Base-by-base conservation (phyloP, 2,113 vertebrate species). In the Nibea coibor region DNA sequence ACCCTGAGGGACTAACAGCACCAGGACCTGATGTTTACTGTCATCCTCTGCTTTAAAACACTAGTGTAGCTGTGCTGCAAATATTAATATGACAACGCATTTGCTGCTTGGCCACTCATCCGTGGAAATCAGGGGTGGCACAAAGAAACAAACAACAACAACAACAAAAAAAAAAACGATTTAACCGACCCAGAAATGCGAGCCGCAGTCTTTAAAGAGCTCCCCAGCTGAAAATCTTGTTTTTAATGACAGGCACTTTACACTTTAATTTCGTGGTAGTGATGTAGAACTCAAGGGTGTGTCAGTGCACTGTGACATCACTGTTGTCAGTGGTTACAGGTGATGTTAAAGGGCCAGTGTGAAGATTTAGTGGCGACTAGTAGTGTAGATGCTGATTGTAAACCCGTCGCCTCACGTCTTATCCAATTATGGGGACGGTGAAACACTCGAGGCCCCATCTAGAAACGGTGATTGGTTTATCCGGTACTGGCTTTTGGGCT, bases 41-140 rank as follows among this genome's bases (percentile, higher is more conserved):
- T 74, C 57, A 71, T 42, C 31, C 45, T 56, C 50, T 54, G 75
- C 68, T 56, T 31, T 22, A 51, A 26, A 69, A 45, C 50, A n/a
- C 22, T 15, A 11, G 17, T 0, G 70, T 14, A 51, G 57, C 73
- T n/a, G 31, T 50, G 8, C 82, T 77, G 59, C 16, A 81, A 68
- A 63, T 31, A 72, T 16, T 0, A 76, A 75, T 50, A 16, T 3
- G 78, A 73, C 0, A 69, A 65, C 20, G 16, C 16, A 11, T 1
- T 48, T 65, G 62, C 58, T 19, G 14, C 51, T 51, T 39, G 67
- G 42, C 43, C 9, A 22, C 56, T 85, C 64, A 70, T 65, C 63
- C 35, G 22, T 78, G 28, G 17, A 71, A 53, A 66, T 51, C 6
- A 47, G 12, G 8, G 35, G 12, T 0, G 22, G 20, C 11, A 2